Evolutionary conservation across 30 jellyfish, hydroid and myxozoan genomes (phyloP).

Genomic region (Sanderia malayensis): DNA sequence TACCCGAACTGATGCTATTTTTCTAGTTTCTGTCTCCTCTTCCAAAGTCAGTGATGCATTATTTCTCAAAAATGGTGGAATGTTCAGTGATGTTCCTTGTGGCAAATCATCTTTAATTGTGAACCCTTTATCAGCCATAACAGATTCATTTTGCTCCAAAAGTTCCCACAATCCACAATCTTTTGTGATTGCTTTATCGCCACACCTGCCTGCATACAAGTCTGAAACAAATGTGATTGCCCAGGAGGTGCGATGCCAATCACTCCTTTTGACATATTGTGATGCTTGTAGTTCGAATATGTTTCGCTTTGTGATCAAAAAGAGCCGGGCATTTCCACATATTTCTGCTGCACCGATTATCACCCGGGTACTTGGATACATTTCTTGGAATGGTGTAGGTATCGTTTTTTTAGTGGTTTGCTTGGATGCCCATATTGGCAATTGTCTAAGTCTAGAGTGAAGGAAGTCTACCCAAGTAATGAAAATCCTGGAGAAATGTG

Average conservation of each 20-base stretch:
- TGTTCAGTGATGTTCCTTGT: slow-evolving; percentile 32
- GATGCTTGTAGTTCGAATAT: slow-evolving; percentile 42
- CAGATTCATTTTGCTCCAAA: slow-evolving; percentile 12
- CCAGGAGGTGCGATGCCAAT: no score
- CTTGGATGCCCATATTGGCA: slow-evolving; percentile 48
- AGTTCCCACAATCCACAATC: slow-evolving; percentile 11
- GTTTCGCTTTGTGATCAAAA: slow-evolving; percentile 44
- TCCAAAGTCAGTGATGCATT: slow-evolving; percentile 6
- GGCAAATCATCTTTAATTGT: slow-evolving; percentile 33
- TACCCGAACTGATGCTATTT: slow-evolving; percentile 63
- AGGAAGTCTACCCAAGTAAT: slow-evolving; percentile 36
- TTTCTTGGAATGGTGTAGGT: slow-evolving; percentile 25
- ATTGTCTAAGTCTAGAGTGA: slow-evolving; percentile 9
- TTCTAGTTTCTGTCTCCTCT: slow-evolving; percentile 58
- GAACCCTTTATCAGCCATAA: slow-evolving; percentile 51
- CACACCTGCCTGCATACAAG: slow-evolving; percentile 50
- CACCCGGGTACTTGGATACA: slow-evolving; percentile 45
- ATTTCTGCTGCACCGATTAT: slow-evolving; percentile 52
- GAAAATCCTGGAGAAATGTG: slow-evolving; percentile 1
- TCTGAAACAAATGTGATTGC: slow-evolving; percentile 59
- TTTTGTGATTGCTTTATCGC: slow-evolving; percentile 19
- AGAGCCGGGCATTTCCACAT: slow-evolving; percentile 51
- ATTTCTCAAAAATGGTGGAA: slow-evolving; percentile 58
- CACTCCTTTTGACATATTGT: no score
- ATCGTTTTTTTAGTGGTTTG: slow-evolving; percentile 17